phyloP scores from a whole-genome alignment of 2,113 vertebrate species.

The Sebastes fasciatus region DNA sequence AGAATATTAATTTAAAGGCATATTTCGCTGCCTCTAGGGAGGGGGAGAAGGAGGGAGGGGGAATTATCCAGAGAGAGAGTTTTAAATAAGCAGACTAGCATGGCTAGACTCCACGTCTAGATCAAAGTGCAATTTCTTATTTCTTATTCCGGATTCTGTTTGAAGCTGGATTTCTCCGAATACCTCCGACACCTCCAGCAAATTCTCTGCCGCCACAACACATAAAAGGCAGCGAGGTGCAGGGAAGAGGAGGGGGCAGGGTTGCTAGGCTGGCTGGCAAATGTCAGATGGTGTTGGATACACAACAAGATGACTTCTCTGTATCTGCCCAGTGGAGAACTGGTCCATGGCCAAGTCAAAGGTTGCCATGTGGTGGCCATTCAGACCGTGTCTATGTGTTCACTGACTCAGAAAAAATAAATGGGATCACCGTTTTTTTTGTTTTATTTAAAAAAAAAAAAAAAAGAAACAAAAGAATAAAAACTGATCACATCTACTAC shows the following conservation, averaged over 20 bases:
- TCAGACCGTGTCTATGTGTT: conserved; percentile 33
- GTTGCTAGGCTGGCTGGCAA: conserved; percentile 43
- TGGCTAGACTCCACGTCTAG: conserved; percentile 11
- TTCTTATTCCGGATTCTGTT: conserved; percentile 47
- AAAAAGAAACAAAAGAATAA: not conserved
- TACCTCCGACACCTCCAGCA: conserved; percentile 25
- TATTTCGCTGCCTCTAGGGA: conserved; percentile 32
- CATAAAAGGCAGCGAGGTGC: conserved; percentile 4
- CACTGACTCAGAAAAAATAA: conserved; percentile 21
- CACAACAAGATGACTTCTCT: conserved; percentile 40
- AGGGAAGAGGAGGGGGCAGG: not conserved
- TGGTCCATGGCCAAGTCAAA: conserved; percentile 38
- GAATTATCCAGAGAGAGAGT: not conserved
- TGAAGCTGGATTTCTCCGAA: conserved; percentile 43
- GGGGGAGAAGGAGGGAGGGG: not conserved
- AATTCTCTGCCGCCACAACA: conserved; percentile 36
- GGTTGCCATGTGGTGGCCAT: conserved; percentile 31
- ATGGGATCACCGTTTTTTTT: not conserved
- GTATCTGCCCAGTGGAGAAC: conserved; percentile 26
- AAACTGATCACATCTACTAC: not conserved
- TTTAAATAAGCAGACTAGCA: not conserved
- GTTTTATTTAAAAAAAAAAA: not conserved
- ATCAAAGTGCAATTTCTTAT: conserved; percentile 47
- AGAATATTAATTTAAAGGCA: conserved; percentile 57
- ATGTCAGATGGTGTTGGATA: conserved; percentile 51